phyloP scores from a whole-genome alignment of 2,888 invertebrate species.

The Apeira syringaria region DNA sequence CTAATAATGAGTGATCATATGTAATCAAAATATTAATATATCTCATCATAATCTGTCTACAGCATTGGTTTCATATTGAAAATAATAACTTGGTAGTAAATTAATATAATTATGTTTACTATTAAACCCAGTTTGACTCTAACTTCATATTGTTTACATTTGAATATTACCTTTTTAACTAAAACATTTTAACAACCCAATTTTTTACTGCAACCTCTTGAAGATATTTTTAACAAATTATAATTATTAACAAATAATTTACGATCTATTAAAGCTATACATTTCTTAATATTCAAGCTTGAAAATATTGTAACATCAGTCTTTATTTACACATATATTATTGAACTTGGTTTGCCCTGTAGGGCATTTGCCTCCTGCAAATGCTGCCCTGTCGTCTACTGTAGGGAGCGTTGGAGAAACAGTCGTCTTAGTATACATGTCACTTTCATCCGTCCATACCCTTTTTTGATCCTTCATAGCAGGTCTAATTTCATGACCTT shows the following conservation, averaged over 20 bases:
- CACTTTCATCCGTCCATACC: slow-evolving; percentile 28
- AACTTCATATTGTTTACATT: no score
- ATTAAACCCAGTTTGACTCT: no score
- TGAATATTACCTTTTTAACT: no score
- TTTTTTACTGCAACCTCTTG: no score
- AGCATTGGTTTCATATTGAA: no score
- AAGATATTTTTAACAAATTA: not conserved
- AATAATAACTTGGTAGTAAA: no score
- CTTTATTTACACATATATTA: slow-evolving; percentile 10
- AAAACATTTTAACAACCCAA: no score
- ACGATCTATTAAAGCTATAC: slow-evolving; percentile 11
- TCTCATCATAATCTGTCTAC: no score
- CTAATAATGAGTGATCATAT: no score
- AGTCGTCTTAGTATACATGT: slow-evolving; percentile 2
- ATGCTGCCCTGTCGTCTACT: slow-evolving; percentile 40
- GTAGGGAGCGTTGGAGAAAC: slow-evolving; percentile 1
- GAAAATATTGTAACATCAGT: not conserved
- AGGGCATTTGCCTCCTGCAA: slow-evolving; percentile 38
- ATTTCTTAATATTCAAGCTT: not conserved
- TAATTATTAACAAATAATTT: not conserved
- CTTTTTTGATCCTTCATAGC: slow-evolving; percentile 24
- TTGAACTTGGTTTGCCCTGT: slow-evolving; percentile 31
- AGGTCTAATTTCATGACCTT: slow-evolving; percentile 1
- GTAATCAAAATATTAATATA: no score
- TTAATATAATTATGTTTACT: no score